Base-by-base conservation (phyloP, 2,797 vertebrate genomes). In the Molossus alvarezi region DNA sequence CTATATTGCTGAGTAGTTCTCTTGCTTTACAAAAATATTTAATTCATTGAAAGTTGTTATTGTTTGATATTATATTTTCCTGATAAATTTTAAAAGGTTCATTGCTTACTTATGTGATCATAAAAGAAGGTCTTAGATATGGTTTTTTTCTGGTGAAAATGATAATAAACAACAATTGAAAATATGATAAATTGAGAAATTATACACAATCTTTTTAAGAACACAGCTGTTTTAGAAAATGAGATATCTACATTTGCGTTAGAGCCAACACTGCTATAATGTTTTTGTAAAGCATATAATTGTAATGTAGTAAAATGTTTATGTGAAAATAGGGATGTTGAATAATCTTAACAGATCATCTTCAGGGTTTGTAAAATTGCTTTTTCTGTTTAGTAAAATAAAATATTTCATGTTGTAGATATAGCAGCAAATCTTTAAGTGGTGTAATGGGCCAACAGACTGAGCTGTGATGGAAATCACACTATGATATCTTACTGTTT, bases 151-250 rank as follows among this genome's bases (percentile, higher is more conserved):
- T 75, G 81, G 62, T 72, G 27, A 91, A 91, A 94, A 96, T 93
- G 69, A 89, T 82, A 90, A 88, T 86, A 72, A 80, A 33, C 51
- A 57, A 95, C 92, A 96, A 90, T 95, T 83, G 72, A 67, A 92
- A 92, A 95, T 94, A 95, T 86, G 96, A 97, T 97, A 95, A 95
- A 93, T 92, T 93, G 94, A 85, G 84, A 92, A 97, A 88, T 97
- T 91, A 93, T 20, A 84, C 25, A 60, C 62, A 86, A 0, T 73
- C 57, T 88, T 95, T 86, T 92, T 37, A 89, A 83, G 93, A 94
- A 90, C 90, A 73, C 96, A 97, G 80, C 95, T 97, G 94, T 92
- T 67, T 9, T n/a, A 60, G 91, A 87, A 92, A 95, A 96, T 45
- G 71, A 95, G 88, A 60, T 86, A 29, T 83, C 86, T 94, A 29